A percentile compares a stretch with the other conserved stretches of the same genome.
Conservation (phyloP, 2,888 invertebrate species). For the Parthenolecanium corni region DNA sequence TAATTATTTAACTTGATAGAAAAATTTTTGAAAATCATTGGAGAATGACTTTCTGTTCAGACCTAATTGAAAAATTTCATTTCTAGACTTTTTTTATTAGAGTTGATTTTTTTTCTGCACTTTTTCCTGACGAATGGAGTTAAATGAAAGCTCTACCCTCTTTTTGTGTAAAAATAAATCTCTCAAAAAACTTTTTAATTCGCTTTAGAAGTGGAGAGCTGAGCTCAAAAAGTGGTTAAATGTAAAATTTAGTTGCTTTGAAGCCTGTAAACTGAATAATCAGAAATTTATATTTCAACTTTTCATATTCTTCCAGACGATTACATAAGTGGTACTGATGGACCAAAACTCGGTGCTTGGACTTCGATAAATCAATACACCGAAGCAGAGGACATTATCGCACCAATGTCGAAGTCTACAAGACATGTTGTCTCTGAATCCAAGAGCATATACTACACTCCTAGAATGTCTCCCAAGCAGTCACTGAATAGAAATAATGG, state of each 20-base stretch:
- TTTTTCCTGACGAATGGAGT: no score
- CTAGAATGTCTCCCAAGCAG: constrained; percentile 16
- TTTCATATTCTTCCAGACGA: constrained; percentile 9
- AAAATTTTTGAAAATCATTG: no score
- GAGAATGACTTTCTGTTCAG: not conserved
- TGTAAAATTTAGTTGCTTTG: no score
- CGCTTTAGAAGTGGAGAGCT: no score
- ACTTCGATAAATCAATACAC: constrained; percentile 62
- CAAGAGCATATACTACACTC: constrained; percentile 17
- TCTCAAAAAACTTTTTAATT: no score
- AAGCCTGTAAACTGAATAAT: no score
- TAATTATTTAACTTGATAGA: constrained; percentile 35
- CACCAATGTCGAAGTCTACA: constrained; percentile 64
- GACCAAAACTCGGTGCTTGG: constrained; percentile 53
- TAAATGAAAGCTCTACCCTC: no score
- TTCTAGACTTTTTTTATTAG: not conserved
- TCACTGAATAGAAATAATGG: constrained; percentile 1
- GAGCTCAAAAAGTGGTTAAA: no score
- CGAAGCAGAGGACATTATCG: constrained; percentile 62
- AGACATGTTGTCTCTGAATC: constrained; percentile 50
- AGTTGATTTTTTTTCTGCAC: no score
- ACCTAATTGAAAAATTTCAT: not conserved
- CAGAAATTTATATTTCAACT: no score
- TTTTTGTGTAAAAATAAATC: no score
- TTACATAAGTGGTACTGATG: constrained; percentile 50